Conservation (phyloP, 2,797 vertebrate genomes). For the Tapirus indicus region DNA sequence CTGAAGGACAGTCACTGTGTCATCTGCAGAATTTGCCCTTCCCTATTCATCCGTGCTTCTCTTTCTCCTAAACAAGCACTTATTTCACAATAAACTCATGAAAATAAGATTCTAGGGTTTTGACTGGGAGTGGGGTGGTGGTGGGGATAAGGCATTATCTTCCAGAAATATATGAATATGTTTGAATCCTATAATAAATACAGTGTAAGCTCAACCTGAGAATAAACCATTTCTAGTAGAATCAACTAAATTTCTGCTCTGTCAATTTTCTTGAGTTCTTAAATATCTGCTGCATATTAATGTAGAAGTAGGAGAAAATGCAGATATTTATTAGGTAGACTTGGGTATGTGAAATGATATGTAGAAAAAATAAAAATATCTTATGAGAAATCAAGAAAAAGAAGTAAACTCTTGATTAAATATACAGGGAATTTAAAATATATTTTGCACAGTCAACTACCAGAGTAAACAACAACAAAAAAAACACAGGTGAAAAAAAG, state of each 20-base stretch:
- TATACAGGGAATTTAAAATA: neutral
- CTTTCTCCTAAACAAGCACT: neutral
- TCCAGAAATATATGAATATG: neutral
- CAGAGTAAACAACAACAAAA: neutral
- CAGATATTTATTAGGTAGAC: neutral
- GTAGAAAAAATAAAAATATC: neutral
- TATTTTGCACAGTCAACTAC: neutral
- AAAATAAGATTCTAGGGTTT: neutral
- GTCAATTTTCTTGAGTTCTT: neutral
- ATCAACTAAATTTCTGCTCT: neutral
- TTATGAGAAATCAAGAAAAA: neutral
- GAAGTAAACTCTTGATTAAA: neutral
- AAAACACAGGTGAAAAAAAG: neutral
- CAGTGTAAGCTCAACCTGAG: neutral
- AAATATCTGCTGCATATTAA: neutral
- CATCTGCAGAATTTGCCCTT: neutral
- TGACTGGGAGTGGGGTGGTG: accelerated
- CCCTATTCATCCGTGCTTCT: too few relatives aligned
- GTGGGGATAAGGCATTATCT: neutral
- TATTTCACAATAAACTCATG: neutral
- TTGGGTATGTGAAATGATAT: neutral
- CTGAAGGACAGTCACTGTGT: neutral
- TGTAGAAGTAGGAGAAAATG: neutral
- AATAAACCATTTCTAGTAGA: neutral
- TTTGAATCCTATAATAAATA: neutral